Evolutionary conservation across 2,888 invertebrate species (phyloP).

Genomic region (Rosalia funebris): DNA sequence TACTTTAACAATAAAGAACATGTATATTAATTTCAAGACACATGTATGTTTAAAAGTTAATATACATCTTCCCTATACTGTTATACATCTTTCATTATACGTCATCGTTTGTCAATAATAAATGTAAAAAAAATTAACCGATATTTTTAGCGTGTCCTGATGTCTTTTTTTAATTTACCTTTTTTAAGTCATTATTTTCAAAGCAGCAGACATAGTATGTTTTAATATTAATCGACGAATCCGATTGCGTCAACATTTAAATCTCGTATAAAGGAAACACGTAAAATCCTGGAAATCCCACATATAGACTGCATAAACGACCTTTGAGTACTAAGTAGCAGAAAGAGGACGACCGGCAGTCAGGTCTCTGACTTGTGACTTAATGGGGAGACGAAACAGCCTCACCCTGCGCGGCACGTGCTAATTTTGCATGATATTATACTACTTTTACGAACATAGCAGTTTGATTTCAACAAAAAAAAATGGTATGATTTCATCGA

Average conservation of each 20-base stretch:
- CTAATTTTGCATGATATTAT: conserved; percentile 24
- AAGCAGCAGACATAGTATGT: too few species aligned
- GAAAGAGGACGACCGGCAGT: conserved; percentile 18
- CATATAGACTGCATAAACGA: conserved; percentile 28
- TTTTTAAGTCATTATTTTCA: too few species aligned
- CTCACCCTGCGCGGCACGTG: conserved; percentile 26
- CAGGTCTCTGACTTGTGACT: conserved; percentile 33
- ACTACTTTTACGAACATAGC: conserved; percentile 2
- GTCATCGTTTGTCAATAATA: too few species aligned
- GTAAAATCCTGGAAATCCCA: conserved; percentile 42
- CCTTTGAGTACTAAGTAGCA: conserved; percentile 37
- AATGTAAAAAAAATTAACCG: too few species aligned
- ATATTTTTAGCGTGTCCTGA: too few species aligned
- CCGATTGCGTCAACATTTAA: conserved; percentile 28
- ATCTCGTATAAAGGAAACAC: conserved; percentile 38
- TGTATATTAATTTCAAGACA: too few species aligned
- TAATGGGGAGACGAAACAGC: conserved; percentile 8
- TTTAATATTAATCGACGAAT: too few species aligned
- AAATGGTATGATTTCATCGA: not conserved
- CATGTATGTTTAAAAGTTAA: too few species aligned
- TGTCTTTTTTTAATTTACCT: too few species aligned
- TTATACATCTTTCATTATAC: too few species aligned
- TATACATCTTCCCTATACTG: too few species aligned
- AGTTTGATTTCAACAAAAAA: not conserved
- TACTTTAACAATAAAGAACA: too few species aligned